A percentile compares a stretch with the other conserved stretches of the same genome.
phyloP scores from a whole-genome alignment of 2,797 vertebrate species.

The Poecilia gillii region DNA sequence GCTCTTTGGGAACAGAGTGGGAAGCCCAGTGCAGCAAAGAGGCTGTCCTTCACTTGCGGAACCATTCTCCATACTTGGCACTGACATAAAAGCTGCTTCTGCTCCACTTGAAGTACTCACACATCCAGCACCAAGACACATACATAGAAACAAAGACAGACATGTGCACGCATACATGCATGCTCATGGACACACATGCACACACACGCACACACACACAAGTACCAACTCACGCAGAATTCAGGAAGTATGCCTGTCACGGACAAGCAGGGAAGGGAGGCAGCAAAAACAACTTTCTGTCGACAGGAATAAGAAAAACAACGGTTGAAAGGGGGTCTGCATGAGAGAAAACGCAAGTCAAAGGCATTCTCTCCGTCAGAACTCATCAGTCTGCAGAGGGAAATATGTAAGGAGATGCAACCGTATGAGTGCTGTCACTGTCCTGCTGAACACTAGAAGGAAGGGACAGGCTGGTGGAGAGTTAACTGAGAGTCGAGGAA shows the following conservation, averaged over 20 bases:
- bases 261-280: conserved; percentile 73
- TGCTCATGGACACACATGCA: conserved; percentile 38
- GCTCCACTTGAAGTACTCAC: conserved; percentile 69
- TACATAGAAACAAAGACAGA: conserved; percentile 57
- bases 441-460: conserved; percentile 64
- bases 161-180: conserved; percentile 36
- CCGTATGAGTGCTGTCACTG: conserved; percentile 72
- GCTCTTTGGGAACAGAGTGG: conserved; percentile 78
- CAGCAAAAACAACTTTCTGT: conserved; percentile 81
- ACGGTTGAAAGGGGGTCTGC: conserved; percentile 74
- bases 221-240: conserved; percentile 38
- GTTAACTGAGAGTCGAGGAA: conserved; percentile 47
- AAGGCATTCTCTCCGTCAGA: conserved; percentile 72
- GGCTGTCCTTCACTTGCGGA: conserved; percentile 77
- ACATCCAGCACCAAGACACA: conserved; percentile 56
- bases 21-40: conserved; percentile 77
- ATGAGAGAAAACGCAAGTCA: conserved; percentile 64
- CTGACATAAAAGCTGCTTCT: conserved; percentile 80
- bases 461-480: conserved; percentile 55
- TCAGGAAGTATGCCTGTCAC: conserved; percentile 79
- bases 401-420: conserved; percentile 72
- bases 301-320: conserved; percentile 81
- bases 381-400: conserved; percentile 69
- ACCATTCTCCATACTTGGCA: conserved; percentile 82
- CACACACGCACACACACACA: conserved; percentile 38